A percentile compares a stretch with the other conserved stretches of the same genome.
phyloP scores from a whole-genome alignment of 2,113 vertebrate species.

The Stomatorhinus ivindoensis region DNA sequence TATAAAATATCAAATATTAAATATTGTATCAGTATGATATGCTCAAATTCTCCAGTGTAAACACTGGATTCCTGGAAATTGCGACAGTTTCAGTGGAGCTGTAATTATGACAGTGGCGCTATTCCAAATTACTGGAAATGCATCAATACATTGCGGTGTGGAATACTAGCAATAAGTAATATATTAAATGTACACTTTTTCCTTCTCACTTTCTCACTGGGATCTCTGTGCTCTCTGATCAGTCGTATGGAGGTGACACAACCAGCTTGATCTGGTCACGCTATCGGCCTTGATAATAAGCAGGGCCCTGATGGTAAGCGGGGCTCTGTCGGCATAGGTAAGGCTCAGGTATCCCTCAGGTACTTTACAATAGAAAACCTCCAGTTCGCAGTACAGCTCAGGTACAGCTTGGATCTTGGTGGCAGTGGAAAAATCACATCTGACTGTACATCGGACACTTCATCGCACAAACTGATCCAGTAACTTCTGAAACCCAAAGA shows the following conservation, averaged over 20 bases:
- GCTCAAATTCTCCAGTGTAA: not conserved
- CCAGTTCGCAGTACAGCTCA: not conserved
- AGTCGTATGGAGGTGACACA: not conserved
- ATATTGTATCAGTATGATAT: not conserved
- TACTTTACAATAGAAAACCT: not conserved
- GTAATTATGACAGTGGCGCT: too few relatives aligned
- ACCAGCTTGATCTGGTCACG: not conserved
- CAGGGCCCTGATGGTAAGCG: too few relatives aligned
- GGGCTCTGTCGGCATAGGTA: not conserved
- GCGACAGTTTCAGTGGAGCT: not conserved
- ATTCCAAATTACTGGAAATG: too few relatives aligned
- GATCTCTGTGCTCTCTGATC: not conserved
- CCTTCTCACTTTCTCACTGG: too few relatives aligned
- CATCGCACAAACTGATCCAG: not conserved
- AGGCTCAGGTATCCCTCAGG: not conserved
- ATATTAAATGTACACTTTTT: too few relatives aligned
- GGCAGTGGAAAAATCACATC: not conserved
- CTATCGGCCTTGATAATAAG: too few relatives aligned
- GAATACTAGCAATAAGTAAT: too few relatives aligned
- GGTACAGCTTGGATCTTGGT: not conserved
- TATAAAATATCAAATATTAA: not conserved
- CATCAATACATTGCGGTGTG: too few relatives aligned
- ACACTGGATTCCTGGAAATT: not conserved
- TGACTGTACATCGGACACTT: not conserved
- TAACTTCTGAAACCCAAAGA: not conserved